Base-by-base conservation (phyloP, 2,797 vertebrate species). In the Pangasius macronema region DNA sequence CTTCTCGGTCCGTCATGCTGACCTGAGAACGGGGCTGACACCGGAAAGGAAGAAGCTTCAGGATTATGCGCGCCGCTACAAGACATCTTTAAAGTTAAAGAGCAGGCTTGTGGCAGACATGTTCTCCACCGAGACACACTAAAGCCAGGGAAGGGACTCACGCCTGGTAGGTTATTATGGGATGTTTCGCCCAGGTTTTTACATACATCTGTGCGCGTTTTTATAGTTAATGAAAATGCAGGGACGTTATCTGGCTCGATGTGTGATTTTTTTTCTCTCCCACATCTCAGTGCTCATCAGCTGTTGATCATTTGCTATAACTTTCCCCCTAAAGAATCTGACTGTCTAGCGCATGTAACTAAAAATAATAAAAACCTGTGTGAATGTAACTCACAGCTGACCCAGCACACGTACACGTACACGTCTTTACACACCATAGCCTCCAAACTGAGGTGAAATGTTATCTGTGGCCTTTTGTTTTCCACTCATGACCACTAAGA, bases 261-360 rank as follows among this genome's bases (percentile, higher is more conserved):
- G 22, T 42, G 11, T 61, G 22, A 8, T 5, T 81, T 5, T 2
- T 42, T 6, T n/a, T n/a, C n/a, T n/a, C n/a, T n/a, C n/a, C n/a
- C 55, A 36, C 63, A 33, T 51, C 49, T 33, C 8, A 53, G n/a
- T 51, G 8, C n/a, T 61, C 80, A 61, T 67, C 70, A 85, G 77
- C 87, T 88, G 87, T 88, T 88, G 87, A 88, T 88, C 83, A 73
- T 80, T 53, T 42, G 63, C 22, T 70, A 14, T 57, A 88, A 88
- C 87, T 88, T 85, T 61, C 27, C 59, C 59, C 57, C 9, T 27
- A 10, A 79, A 20, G 27, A 55, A 77, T 77, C 49, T 22, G n/a
- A 75, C 24, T 3, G 7, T 42, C 39, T 49, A 27, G 16, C 2
- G 24, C 10, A 3, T 75, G 51, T 55, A 33, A 5, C 7, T 76